phyloP scores from a whole-genome alignment of 1,140 invertebrate genomes.

The Acromyrmex heyeri region DNA sequence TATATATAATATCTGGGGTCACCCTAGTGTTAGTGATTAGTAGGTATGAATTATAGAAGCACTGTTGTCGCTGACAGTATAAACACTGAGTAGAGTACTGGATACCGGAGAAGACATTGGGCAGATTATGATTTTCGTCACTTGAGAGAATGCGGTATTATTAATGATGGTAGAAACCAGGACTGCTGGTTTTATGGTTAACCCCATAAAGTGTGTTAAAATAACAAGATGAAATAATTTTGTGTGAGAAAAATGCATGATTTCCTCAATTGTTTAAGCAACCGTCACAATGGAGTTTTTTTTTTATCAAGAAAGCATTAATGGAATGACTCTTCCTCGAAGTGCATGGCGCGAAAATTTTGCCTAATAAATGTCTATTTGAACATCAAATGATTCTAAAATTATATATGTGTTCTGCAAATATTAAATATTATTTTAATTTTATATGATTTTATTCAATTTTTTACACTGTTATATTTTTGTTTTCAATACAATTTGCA shows the following conservation, averaged over 20 bases:
- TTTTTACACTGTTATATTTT: not conserved
- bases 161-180: conserved; percentile 53
- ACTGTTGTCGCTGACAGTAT: conserved; percentile 74
- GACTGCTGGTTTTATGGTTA: conserved; percentile 35
- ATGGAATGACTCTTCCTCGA: not conserved
- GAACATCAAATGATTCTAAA: not conserved
- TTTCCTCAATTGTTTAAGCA: not conserved
- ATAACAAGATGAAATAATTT: conserved; percentile 50
- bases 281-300: conserved; percentile 7
- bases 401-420: not conserved
- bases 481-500: not conserved
- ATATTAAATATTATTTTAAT: conserved; percentile 34
- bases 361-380: not conserved
- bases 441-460: not conserved
- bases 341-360: conserved; percentile 30
- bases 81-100: conserved; percentile 81
- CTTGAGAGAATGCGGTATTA: conserved; percentile 17
- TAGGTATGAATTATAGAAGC: conserved; percentile 76
- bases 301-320: not conserved
- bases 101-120: conserved; percentile 74
- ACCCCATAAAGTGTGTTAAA: conserved; percentile 27
- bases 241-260: not conserved
- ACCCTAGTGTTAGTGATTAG: conserved; percentile 73
- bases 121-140: conserved; percentile 39
- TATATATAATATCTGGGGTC: conserved; percentile 60